Conservation (phyloP, 2,797 vertebrate species). For the Pipistrellus pygmaeus region DNA sequence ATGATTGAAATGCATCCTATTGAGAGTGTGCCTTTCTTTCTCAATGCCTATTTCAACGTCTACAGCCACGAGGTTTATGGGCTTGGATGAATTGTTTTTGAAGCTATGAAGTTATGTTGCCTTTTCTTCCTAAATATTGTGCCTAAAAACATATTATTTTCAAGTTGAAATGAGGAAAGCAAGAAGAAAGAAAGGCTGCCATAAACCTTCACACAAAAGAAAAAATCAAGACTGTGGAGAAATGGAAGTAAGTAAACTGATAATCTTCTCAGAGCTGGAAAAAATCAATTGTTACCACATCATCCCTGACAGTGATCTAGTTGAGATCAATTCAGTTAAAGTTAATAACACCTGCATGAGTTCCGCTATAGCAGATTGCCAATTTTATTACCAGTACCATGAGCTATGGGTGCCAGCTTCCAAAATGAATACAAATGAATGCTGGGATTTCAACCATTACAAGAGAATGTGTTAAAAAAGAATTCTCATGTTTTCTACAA, state of each 20-base stretch:
- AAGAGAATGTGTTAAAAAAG: constrained; percentile 63
- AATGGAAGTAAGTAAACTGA: constrained; percentile 65
- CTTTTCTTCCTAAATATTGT: constrained; percentile 53
- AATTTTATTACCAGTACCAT: constrained; percentile 51
- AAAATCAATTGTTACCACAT: constrained; percentile 74
- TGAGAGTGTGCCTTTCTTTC: neutral
- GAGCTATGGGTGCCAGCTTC: constrained; percentile 50
- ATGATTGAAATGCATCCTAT: neutral
- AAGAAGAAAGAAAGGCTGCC: constrained; percentile 45
- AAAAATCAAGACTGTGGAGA: neutral
- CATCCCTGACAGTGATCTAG: constrained; percentile 66
- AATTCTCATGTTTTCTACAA: constrained; percentile 31
- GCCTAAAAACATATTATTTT: constrained; percentile 57
- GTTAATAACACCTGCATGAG: constrained; percentile 66
- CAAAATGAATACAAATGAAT: constrained; percentile 62
- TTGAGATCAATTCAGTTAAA: constrained; percentile 69
- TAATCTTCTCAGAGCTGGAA: constrained; percentile 58
- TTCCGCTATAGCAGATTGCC: constrained; percentile 35
- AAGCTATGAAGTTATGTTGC: neutral
- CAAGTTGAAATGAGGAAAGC: constrained; percentile 56
- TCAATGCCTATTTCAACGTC: neutral
- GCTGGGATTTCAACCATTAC: constrained; percentile 57
- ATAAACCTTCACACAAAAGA: neutral
- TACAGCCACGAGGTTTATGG: neutral
- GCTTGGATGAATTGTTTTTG: constrained; percentile 33